A percentile compares a stretch with the other conserved stretches of the same genome.
These are phyloP conservation scores for Vannuccia rotundouncinata DNA, from an alignment of 2,888 invertebrate genomes.

Conservation along the genomic window DNA sequence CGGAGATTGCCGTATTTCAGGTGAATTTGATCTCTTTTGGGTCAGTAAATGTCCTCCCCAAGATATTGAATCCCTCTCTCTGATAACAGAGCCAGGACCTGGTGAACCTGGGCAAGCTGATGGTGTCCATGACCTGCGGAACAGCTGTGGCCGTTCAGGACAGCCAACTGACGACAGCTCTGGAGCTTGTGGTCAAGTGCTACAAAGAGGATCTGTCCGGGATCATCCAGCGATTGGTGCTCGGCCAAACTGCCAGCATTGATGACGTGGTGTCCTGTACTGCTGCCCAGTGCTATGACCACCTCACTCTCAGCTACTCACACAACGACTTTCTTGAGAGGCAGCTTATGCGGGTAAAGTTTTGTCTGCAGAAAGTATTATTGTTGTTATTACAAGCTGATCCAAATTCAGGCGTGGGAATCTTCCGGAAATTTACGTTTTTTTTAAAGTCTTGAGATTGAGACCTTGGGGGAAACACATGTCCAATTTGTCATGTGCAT, in stretches of 20 bases:
- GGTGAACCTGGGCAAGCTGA: slow-evolving; percentile 16
- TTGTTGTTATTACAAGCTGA: neutral
- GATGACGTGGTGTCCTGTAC: slow-evolving; percentile 11
- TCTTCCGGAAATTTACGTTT: too few relatives aligned
- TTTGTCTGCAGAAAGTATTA: neutral
- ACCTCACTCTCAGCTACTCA: slow-evolving; percentile 16
- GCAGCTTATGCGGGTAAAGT: slow-evolving; percentile 11
- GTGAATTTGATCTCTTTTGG: neutral
- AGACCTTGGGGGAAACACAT: too few relatives aligned
- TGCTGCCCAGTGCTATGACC: slow-evolving; percentile 27
- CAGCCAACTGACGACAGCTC: slow-evolving; percentile 1
- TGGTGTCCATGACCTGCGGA: slow-evolving; percentile 27
- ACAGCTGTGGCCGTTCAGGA: slow-evolving; percentile 28
- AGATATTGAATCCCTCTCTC: neutral
- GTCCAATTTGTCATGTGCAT: too few relatives aligned
- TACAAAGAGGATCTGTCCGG: neutral
- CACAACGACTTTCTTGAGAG: slow-evolving; percentile 25
- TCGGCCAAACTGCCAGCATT: neutral
- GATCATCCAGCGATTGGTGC: neutral
- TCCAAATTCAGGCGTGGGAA: too few relatives aligned
- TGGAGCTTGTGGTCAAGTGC: slow-evolving; percentile 9
- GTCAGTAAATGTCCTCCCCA: neutral
- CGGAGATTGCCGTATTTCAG: neutral
- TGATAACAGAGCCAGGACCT: neutral
- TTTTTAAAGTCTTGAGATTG: too few relatives aligned